Base-by-base conservation (phyloP, 92 coral and sea anemone genomes). In the Parazoanthus darwini region DNA sequence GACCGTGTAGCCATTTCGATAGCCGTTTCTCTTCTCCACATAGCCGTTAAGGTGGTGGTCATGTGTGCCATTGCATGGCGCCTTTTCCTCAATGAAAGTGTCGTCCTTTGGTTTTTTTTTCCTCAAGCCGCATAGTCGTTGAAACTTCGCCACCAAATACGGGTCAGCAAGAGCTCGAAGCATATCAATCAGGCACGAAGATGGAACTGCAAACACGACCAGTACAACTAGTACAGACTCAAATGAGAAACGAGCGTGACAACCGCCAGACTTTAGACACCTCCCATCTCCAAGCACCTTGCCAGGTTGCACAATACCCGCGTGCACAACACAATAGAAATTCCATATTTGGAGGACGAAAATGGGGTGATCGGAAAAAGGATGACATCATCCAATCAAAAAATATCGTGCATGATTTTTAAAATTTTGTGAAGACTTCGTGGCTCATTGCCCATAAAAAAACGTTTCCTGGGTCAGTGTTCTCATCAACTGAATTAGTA, bases 151-250 rank as follows among this genome's bases (percentile, higher is more conserved):
- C 82, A 97, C 96, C 44, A 93, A 77, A 84, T 90, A 93, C 9
- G 96, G 94, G 65, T 95, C 98, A n/a, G 94, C 98, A 33, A 96
- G 89, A 75, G 98, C 91, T 86, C 92, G 92, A 16, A 95, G 93
- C 99, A 97, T 97, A 67, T 84, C 92, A 38, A 50, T 77, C 10
- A 33, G 58, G 43, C 2, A 79, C 22, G 13, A 70, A 44, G 33
- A 38, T 16, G 46, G 26, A 76, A 84, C 23, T 50, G 72, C 77
- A 48, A 39, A 77, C 5, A 33, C 56, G 71, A 78, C 78, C 23
- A 65, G 46, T 38, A 48, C 68, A 65, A 81, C 38, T 8, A 72
- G 51, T 48, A 88, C 22, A 29, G 38, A 8, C n/a, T 8, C 1
- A 14, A 29, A 63, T 18, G 43, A 46, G 25, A 0, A 5, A 42